Conservation (phyloP, 2,113 vertebrate genomes). For the Phalacrocorax aristotelis region DNA sequence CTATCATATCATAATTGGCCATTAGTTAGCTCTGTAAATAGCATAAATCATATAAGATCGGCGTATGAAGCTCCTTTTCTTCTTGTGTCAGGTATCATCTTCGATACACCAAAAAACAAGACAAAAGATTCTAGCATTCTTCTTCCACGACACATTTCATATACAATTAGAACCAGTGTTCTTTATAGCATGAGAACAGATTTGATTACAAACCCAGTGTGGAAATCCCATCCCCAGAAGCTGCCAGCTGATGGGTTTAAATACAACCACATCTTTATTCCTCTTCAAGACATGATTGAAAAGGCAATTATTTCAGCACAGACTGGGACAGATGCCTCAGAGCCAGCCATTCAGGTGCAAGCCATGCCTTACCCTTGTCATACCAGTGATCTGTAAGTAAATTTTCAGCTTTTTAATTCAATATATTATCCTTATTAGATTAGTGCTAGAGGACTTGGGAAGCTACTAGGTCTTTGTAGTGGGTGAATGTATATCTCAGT, state of each 20-base stretch:
- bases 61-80: background rate
- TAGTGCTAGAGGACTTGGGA: background rate
- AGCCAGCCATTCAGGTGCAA: slow-evolving; percentile 60
- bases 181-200: slow-evolving; percentile 75
- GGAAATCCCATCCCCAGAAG: slow-evolving; percentile 75
- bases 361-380: slow-evolving; percentile 77
- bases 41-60: background rate
- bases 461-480: background rate
- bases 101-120: background rate
- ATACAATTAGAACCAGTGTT: slow-evolving; percentile 71
- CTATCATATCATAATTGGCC: background rate
- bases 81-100: slow-evolving; percentile 66
- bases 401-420: background rate
- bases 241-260: slow-evolving; percentile 71
- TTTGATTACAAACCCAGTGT: slow-evolving; percentile 61
- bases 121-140: background rate
- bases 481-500: background rate
- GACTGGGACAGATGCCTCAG: slow-evolving; percentile 39
- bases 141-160: slow-evolving; percentile 58
- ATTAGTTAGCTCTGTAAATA: background rate
- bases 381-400: slow-evolving; percentile 74
- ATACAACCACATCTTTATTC: slow-evolving; percentile 76
- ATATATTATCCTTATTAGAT: background rate
- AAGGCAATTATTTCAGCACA: slow-evolving; percentile 69
- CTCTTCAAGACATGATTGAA: slow-evolving; percentile 79